Conservation (phyloP, 2,797 vertebrate species). For the Melanitta fusca region DNA sequence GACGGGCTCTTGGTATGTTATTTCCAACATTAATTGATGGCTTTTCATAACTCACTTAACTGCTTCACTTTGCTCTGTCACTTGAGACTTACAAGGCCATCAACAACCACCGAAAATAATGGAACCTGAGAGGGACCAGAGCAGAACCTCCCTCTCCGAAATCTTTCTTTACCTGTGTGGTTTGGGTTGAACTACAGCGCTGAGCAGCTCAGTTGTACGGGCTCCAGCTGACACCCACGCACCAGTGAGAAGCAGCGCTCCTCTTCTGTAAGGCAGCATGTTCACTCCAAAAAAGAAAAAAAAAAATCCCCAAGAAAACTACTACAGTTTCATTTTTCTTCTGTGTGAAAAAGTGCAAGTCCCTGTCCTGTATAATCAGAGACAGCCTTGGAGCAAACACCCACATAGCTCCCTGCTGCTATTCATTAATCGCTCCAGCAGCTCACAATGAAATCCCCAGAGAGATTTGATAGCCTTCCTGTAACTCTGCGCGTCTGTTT, state of each 20-base stretch:
- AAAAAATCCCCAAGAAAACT: not conserved
- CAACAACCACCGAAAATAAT: constrained; percentile 19
- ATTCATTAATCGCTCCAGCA: constrained; percentile 47
- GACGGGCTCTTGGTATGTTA: not conserved
- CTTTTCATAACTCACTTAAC: constrained; percentile 17
- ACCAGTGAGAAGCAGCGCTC: not conserved
- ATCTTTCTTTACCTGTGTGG: not conserved
- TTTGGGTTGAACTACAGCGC: not conserved
- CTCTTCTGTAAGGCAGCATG: constrained; percentile 22
- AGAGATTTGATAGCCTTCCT: constrained; percentile 37
- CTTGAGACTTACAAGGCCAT: constrained; percentile 5
- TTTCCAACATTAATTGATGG: constrained; percentile 27
- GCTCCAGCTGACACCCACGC: constrained; percentile 8
- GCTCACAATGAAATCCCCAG: constrained; percentile 23
- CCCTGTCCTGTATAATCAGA: constrained; percentile 54
- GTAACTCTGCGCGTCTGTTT: not conserved
- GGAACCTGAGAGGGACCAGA: not conserved
- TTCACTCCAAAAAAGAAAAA: not conserved
- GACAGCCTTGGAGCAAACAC: constrained; percentile 62
- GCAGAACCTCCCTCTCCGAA: not conserved
- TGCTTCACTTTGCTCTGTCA: not conserved
- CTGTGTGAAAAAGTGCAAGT: constrained; percentile 48
- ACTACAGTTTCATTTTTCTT: constrained; percentile 21
- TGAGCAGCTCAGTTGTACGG: not conserved
- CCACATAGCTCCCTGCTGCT: constrained; percentile 63